Percentiles rank a stretch among this genome's conserved stretches.
These are phyloP conservation scores for Mercenaria mercenaria DNA, from an alignment of 1,140 invertebrate species.

Conservation along the genomic window DNA sequence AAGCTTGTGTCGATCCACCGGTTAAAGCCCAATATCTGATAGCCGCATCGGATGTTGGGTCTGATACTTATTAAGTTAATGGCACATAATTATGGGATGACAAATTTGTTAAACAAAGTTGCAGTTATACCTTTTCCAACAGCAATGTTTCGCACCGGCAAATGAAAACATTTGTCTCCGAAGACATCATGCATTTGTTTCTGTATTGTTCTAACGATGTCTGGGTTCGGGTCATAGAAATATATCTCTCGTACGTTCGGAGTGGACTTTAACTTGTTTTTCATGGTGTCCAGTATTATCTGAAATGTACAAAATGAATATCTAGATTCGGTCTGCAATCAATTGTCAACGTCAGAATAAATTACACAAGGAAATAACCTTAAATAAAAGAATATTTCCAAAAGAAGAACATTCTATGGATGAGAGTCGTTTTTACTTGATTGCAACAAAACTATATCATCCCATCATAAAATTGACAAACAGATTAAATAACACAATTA, in stretches of 20 bases:
- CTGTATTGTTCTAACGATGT: slow-evolving; percentile 18
- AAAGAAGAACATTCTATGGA: too few relatives aligned
- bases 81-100: background rate
- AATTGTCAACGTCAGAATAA: too few relatives aligned
- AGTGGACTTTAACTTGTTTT: background rate
- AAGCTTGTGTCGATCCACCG: too few relatives aligned
- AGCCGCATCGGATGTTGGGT: too few relatives aligned
- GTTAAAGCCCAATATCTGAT: too few relatives aligned
- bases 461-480: too few relatives aligned
- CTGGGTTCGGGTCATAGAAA: slow-evolving; percentile 8
- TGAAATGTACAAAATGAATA: background rate
- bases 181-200: slow-evolving; percentile 20
- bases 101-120: background rate
- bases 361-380: too few relatives aligned
- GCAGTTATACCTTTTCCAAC: slow-evolving; percentile 10
- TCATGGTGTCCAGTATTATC: slow-evolving; percentile 3
- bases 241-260: slow-evolving; percentile 36
- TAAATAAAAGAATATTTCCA: too few relatives aligned
- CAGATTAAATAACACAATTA: too few relatives aligned
- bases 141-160: background rate
- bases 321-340: too few relatives aligned
- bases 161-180: slow-evolving; percentile 34
- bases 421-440: too few relatives aligned
- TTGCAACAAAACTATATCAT: too few relatives aligned
- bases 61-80: background rate